Base-by-base conservation (phyloP, 2,113 vertebrate genomes). In the Neopipo cinnamomea region DNA sequence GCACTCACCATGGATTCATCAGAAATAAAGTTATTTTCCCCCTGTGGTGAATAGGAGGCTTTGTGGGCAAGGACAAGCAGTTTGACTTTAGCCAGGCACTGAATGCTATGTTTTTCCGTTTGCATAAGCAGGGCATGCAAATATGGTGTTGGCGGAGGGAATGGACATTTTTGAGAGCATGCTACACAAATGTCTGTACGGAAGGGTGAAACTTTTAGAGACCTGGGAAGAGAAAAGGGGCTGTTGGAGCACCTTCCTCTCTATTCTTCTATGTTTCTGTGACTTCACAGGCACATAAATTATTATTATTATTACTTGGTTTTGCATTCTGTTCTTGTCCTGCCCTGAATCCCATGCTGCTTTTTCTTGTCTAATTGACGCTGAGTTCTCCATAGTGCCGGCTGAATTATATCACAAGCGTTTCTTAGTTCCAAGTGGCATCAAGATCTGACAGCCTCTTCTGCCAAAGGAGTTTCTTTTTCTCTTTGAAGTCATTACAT, bases 401-500 rank as follows among this genome's bases (percentile, higher is more conserved):
- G 33, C 11, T 89, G 55, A 77, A 71, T 77, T 72, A 8, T n/a
- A 74, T 68, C 17, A 1, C 19, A n/a, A 85, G 8, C 8, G 14
- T 18, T 89, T 84, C 79, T 59, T 49, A 44, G 47, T 82, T 70
- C 76, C 46, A 78, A 88, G 70, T 13, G 84, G 17, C 58, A 79
- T 11, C 0, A 0, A 85, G 78, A 68, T 39, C 75, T 89, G 68
- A 90, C 63, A 90, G 44, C 52, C 41, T 59, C 22, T 91, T 94
- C 83, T 74, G 31, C 75, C 55, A 67, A 68, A 93, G 58, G 56
- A 91, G n/a, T 73, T 88, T 72, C 52, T 77, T 47, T 81, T 65
- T 66, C 52, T 31, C 91, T 89, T 89, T 70, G 27, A 76, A 90
- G 76, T 66, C 53, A 75, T 80, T 84, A 67, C 37, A 77, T 70